Conservation (phyloP, 2,113 vertebrate genomes). For the Parotia lawesii region DNA sequence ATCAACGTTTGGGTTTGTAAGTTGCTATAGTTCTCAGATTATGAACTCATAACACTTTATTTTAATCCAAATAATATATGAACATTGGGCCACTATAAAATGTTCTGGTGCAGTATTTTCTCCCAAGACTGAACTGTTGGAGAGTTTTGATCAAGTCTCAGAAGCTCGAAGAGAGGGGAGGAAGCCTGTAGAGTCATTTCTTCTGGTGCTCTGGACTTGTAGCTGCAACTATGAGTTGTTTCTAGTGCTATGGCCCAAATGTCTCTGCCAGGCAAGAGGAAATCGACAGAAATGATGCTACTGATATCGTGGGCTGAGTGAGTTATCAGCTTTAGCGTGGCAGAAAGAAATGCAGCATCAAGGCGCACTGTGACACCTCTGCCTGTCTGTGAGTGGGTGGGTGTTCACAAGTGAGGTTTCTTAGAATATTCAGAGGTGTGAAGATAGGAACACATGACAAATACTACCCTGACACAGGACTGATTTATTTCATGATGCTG, state of each 20-base stretch:
- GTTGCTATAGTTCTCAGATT: neutral
- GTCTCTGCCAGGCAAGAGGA: neutral
- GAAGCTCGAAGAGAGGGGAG: neutral
- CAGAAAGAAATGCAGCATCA: rapidly evolving
- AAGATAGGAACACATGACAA: neutral
- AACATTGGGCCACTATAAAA: neutral
- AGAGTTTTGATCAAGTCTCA: neutral
- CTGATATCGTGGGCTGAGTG: neutral
- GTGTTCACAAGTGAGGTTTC: neutral
- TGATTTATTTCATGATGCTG: neutral
- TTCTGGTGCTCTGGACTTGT: neutral
- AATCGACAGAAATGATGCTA: neutral
- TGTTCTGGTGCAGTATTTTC: neutral
- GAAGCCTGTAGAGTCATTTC: neutral
- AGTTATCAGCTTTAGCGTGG: neutral
- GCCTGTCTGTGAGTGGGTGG: rapidly evolving
- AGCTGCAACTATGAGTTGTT: neutral
- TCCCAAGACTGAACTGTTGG: neutral
- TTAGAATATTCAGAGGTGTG: slow-evolving; percentile 10
- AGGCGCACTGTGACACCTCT: rapidly evolving
- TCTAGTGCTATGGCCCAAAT: neutral
- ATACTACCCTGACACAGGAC: neutral
- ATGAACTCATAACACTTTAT: neutral
- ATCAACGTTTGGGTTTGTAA: neutral
- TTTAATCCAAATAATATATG: neutral